Evolutionary conservation across 2,888 invertebrate species (phyloP), one percentile per base, ranked within the genome.

Genomic region (Eretmocerus hayati): DNA sequence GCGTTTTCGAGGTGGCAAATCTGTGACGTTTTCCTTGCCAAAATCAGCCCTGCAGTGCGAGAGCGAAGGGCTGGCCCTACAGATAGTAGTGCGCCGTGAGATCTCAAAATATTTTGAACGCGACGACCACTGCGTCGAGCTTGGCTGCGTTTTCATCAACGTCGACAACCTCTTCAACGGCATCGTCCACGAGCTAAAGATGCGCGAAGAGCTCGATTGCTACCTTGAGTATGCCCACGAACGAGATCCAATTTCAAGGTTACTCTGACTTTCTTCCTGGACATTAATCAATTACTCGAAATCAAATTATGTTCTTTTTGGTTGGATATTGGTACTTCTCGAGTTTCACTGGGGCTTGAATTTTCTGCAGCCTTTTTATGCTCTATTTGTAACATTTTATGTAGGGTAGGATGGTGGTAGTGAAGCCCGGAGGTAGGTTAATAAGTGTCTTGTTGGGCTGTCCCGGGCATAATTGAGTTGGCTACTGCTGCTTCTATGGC

Each of bases 1-100:
- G 31, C 38, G 48, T 2, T 68, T 68, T 43, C 47, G 65, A 50
- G 66, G 67, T n/a, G 69, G 69, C 3, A 63, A 56, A 45, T 69
- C 69, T 5, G 46, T 68, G 5, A 57, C 67, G 4, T 66, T 67
- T 40, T 48, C 65, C 4, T 18, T 69, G 3, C 59, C 66, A 2
- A 48, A 56, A n/a, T 22, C 35, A 2, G 45, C 41, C 4, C 54
- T 67, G 0, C 45, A 54, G 18, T 2, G 33, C 2, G n/a, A 38
- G 9, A 13, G 18, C 15, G 2, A 26, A 5, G 35, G 32, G 3
- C 9, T 41, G 8, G 13, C 0, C 4, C 8, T 50, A 1, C 22
- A 50, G 3, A 13, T 53, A 13, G 9, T 5, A 0, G 53, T 33
- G 2, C 48, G 46, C 4, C 49, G 47, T 13, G 45, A 51, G 40